phyloP scores from a whole-genome alignment of 2,888 invertebrate genomes.

The Melipona bicolor region DNA sequence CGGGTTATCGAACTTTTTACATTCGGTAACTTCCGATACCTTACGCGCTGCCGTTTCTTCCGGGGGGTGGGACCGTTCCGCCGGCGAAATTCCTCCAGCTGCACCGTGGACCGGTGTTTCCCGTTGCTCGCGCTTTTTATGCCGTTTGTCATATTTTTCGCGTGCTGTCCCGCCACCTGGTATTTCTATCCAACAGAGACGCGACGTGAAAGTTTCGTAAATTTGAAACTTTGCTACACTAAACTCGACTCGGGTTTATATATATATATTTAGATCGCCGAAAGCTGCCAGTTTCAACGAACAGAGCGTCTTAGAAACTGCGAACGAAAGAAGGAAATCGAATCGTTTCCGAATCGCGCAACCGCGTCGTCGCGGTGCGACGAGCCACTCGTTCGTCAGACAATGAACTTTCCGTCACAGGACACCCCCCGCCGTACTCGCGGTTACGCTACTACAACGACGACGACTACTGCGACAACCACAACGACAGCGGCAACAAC shows the following conservation, averaged over 20 bases:
- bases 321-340: not conserved
- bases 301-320: no score
- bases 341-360: not conserved
- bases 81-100: not conserved
- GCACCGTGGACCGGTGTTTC: not conserved
- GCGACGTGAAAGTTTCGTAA: not conserved
- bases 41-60: constrained; percentile 6
- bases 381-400: not conserved
- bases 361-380: not conserved
- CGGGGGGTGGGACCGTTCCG: not conserved
- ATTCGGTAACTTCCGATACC: constrained; percentile 12
- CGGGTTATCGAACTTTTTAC: constrained; percentile 34
- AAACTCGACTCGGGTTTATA: not conserved
- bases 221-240: not conserved
- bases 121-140: not conserved
- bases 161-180: not conserved
- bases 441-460: constrained; percentile 39
- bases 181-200: not conserved
- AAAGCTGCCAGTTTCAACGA: not conserved
- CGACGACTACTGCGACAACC: constrained; percentile 12
- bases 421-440: constrained; percentile 7
- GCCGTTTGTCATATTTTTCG: not conserved
- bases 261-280: not conserved
- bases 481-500: not conserved
- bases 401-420: constrained; percentile 22